A percentile compares a stretch with the other conserved stretches of the same genome.
phyloP scores from a whole-genome alignment of 1,140 invertebrate species.

The Trigoniulus corallinus region DNA sequence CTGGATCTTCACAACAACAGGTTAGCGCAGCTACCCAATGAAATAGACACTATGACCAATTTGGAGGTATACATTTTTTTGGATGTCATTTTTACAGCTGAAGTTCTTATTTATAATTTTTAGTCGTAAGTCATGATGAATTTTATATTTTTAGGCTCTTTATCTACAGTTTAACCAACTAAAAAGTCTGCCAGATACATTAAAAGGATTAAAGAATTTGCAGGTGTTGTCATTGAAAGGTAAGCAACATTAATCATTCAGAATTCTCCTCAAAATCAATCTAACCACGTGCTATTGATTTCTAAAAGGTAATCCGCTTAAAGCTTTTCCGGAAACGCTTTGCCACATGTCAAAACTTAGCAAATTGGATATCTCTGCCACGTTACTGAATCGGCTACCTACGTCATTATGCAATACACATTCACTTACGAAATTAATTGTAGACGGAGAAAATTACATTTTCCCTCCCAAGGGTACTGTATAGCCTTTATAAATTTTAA shows the following conservation, averaged over 20 bases:
- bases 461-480: too few relatives aligned
- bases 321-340: slow-evolving; percentile 41
- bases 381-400: slow-evolving; percentile 21
- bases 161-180: background rate
- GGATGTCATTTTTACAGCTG: too few relatives aligned
- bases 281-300: background rate
- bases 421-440: background rate
- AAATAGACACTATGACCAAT: slow-evolving; percentile 31
- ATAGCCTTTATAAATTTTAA: too few relatives aligned
- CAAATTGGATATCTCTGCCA: slow-evolving; percentile 32
- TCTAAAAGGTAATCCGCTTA: slow-evolving; percentile 22
- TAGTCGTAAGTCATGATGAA: too few relatives aligned
- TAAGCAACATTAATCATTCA: background rate
- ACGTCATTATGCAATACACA: background rate
- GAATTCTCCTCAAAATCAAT: background rate
- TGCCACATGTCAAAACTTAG: slow-evolving; percentile 39
- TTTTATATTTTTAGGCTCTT: background rate
- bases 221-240: slow-evolving; percentile 15
- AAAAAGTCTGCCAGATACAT: background rate
- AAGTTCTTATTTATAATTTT: too few relatives aligned
- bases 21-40: slow-evolving; percentile 45
- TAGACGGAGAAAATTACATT: background rate
- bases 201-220: slow-evolving; percentile 32
- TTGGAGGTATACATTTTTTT: too few relatives aligned
- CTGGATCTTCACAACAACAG: slow-evolving; percentile 54